Evolutionary conservation across 2,113 vertebrate species (phyloP).

Genomic region (Antechinus flavipes): DNA sequence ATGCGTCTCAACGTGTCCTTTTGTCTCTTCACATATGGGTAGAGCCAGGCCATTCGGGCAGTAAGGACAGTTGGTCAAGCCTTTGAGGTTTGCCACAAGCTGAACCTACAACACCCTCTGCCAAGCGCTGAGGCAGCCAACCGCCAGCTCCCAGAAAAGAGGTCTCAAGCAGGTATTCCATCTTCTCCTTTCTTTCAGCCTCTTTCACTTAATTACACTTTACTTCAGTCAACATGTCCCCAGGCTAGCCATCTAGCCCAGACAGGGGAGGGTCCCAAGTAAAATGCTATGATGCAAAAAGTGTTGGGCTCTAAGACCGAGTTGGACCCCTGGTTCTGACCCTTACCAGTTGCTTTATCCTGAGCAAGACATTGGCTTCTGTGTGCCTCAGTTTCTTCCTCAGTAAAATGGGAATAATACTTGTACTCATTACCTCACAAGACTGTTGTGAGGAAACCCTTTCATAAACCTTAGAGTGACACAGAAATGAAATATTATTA

Average conservation of each 20-base stretch:
- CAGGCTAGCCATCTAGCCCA: neutral
- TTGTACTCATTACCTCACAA: neutral
- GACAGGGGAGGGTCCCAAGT: neutral
- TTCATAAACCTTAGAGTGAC: neutral
- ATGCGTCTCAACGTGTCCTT: neutral
- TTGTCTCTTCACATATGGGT: neutral
- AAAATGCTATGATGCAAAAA: neutral
- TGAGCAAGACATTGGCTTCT: neutral
- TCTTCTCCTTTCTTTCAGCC: neutral
- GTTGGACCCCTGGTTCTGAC: neutral
- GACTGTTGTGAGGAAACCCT: neutral
- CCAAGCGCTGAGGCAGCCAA: conserved; percentile 85
- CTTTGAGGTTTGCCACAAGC: conserved; percentile 92
- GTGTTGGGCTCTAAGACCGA: neutral
- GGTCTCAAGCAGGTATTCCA: conserved; percentile 79
- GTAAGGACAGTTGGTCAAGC: conserved; percentile 91
- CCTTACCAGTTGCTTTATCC: neutral
- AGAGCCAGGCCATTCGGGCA: conserved; percentile 91
- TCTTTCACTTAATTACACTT: neutral
- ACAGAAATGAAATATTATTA: neutral
- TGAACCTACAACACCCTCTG: conserved; percentile 90
- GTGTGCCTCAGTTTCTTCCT: neutral
- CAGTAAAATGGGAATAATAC: neutral
- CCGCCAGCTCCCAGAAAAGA: conserved; percentile 84
- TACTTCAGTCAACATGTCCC: neutral